Percentiles rank a stretch among this genome's conserved stretches.
These are phyloP conservation scores for Odontamblyopus rebecca DNA, from an alignment of 2,797 vertebrate species.

Conservation along the genomic window DNA sequence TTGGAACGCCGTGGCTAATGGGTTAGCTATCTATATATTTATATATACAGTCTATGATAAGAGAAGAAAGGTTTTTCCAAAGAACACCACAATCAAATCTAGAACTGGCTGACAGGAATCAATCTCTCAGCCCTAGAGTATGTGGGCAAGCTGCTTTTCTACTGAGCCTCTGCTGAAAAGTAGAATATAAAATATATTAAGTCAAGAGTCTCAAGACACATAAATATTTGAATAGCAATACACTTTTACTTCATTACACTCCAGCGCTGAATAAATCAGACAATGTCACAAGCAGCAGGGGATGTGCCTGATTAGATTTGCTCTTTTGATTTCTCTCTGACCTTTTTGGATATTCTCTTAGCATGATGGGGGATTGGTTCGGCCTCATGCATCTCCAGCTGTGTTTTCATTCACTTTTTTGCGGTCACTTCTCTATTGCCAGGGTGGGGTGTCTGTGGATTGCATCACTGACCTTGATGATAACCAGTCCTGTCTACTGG, in stretches of 20 bases:
- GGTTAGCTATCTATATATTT: no score
- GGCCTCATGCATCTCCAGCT: background rate
- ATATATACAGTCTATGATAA: background rate
- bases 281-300: constrained; percentile 1
- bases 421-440: constrained; percentile 55
- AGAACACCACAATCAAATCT: background rate
- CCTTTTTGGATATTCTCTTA: constrained; percentile 11
- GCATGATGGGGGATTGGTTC: background rate
- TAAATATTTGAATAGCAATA: background rate
- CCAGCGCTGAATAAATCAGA: background rate
- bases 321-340: constrained; percentile 1
- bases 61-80: background rate
- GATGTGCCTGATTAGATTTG: constrained; percentile 24
- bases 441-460: constrained; percentile 98
- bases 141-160: background rate
- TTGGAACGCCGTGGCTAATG: no score
- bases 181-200: background rate
- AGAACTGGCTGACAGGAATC: background rate
- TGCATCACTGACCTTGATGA: constrained; percentile 98
- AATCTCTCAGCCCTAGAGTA: background rate
- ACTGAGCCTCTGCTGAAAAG: background rate
- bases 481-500: constrained; percentile 91
- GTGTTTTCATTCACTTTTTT: constrained; percentile 18
- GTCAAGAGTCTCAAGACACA: constrained; percentile 1
- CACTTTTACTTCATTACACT: background rate